phyloP scores from a whole-genome alignment of 2,113 vertebrate genomes.

The Mustelus asterias region DNA sequence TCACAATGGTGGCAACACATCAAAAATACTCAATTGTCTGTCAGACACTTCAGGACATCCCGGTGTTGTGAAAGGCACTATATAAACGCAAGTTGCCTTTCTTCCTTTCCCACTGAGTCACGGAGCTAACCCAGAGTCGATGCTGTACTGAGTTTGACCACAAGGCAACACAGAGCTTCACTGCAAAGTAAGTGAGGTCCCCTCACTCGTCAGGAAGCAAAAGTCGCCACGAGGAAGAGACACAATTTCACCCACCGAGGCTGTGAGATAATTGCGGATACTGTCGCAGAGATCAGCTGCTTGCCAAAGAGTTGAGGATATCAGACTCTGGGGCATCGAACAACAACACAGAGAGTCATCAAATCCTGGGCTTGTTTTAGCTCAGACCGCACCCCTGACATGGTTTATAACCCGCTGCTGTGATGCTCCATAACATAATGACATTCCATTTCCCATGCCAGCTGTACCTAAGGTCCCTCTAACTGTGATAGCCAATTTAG shows the following conservation, averaged over 20 bases:
- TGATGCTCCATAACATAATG: conserved; percentile 12
- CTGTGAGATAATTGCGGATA: neutral
- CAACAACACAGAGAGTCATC: neutral
- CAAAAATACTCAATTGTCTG: neutral
- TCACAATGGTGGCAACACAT: neutral
- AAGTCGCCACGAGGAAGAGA: neutral
- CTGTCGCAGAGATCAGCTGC: neutral
- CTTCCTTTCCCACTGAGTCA: neutral
- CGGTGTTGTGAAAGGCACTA: neutral
- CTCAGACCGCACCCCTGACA: neutral
- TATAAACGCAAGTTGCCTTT: neutral
- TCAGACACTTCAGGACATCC: neutral
- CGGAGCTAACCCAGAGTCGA: neutral
- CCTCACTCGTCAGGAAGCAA: neutral
- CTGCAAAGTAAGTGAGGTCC: neutral
- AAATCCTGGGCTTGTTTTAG: neutral
- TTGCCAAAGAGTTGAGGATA: neutral
- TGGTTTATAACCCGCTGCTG: conserved; percentile 12
- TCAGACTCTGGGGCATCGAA: conserved; percentile 6
- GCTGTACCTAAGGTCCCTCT: neutral
- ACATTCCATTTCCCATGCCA: conserved; percentile 21
- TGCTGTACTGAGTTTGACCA: neutral
- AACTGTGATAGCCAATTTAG: conserved; percentile 1
- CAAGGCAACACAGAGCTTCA: neutral
- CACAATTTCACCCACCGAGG: neutral